A percentile compares a stretch with the other conserved stretches of the same genome.
Evolutionary conservation across 2,113 vertebrate genomes (phyloP).

Genomic region (Thamnophis sirtalis): DNA sequence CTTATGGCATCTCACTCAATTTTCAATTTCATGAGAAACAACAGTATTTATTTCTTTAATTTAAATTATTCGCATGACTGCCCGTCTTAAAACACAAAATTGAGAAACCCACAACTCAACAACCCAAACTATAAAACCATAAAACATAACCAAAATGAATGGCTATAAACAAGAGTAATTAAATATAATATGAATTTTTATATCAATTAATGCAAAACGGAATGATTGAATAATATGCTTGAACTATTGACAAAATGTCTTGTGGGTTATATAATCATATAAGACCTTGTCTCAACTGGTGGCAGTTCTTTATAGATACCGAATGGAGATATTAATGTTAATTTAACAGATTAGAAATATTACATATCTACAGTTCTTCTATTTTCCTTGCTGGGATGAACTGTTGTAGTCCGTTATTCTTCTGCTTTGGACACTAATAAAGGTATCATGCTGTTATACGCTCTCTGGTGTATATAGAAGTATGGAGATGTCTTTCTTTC

Average conservation of each 20-base stretch:
- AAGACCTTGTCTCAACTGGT: not conserved
- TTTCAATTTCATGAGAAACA: not conserved
- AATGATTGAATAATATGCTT: not conserved
- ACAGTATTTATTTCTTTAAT: not conserved
- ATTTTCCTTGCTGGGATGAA: not conserved
- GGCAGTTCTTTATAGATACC: not conserved
- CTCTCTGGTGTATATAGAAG: conserved; percentile 30
- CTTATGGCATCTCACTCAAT: not conserved
- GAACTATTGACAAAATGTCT: not conserved
- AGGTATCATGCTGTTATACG: conserved; percentile 27
- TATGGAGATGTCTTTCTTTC: conserved; percentile 38
- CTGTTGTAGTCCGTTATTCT: conserved; percentile 3
- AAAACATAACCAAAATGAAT: not conserved
- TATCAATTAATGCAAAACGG: not conserved
- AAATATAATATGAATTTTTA: not conserved
- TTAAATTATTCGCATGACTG: not conserved
- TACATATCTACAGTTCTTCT: not conserved
- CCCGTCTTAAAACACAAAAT: not conserved
- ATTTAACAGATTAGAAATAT: not conserved
- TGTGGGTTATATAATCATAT: not conserved
- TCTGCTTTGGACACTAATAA: conserved; percentile 32
- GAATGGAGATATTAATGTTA: not conserved
- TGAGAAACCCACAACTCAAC: not conserved
- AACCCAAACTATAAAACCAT: not conserved
- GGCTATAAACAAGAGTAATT: not conserved